Percentiles rank a stretch among this genome's conserved stretches.
phyloP scores from a whole-genome alignment of 2,113 vertebrate species.

The Sander vitreus region DNA sequence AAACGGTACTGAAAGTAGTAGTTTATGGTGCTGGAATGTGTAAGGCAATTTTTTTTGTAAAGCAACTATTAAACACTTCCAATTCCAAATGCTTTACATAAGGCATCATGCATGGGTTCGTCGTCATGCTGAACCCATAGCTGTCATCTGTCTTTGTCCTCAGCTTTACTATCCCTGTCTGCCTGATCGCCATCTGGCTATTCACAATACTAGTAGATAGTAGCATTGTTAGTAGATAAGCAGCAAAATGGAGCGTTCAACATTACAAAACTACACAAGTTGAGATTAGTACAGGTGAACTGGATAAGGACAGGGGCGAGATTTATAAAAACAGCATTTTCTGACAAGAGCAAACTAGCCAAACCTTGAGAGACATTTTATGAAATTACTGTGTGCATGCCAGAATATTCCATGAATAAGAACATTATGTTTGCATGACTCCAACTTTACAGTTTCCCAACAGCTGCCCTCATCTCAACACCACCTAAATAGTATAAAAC shows the following conservation, averaged over 20 bases:
- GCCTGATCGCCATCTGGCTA: no score
- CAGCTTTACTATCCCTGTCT: no score
- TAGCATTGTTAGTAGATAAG: no score
- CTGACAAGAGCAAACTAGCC: not conserved
- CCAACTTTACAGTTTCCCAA: not conserved
- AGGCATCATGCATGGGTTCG: not conserved
- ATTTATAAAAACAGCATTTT: no score
- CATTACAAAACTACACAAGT: no score
- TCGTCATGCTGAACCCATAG: no score
- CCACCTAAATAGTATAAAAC: not conserved
- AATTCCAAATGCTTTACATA: no score
- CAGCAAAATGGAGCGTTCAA: no score
- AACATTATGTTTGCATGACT: not conserved
- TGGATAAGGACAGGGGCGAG: no score
- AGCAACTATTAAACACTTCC: not conserved
- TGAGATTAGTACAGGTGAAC: no score
- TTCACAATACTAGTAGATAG: no score
- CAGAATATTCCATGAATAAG: not conserved
- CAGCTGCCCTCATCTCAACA: not conserved
- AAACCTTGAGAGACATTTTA: not conserved
- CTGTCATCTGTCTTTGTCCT: no score
- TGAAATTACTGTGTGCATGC: not conserved
- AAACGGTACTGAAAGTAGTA: not conserved
- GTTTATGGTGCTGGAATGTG: not conserved
- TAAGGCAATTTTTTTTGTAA: not conserved